These are phyloP conservation scores for Phalacrocorax aristotelis DNA, from an alignment of 2,113 vertebrate species.

Conservation along the genomic window DNA sequence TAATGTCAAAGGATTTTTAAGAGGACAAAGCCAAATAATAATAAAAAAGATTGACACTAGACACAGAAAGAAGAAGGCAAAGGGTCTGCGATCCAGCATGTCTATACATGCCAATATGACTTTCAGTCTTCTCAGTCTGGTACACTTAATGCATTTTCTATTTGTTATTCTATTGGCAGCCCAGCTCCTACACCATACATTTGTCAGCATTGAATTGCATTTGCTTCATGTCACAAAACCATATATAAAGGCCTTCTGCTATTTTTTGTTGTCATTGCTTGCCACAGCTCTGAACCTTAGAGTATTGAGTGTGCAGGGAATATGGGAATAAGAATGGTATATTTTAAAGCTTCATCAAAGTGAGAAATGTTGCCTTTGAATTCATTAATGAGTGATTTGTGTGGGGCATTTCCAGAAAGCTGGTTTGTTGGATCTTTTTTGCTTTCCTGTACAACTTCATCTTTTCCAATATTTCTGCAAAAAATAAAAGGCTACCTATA, in stretches of 20 bases:
- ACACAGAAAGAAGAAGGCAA: neutral
- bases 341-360: neutral
- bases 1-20: neutral
- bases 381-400: neutral
- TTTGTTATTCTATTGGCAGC: constrained; percentile 22
- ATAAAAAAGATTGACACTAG: neutral
- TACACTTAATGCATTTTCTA: constrained; percentile 56
- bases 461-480: neutral
- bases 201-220: constrained; percentile 43
- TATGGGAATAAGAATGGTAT: neutral
- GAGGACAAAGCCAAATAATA: neutral
- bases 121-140: constrained; percentile 33
- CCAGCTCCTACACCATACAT: neutral
- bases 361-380: neutral
- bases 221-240: constrained; percentile 28
- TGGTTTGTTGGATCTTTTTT: neutral
- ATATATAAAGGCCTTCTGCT: neutral
- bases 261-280: constrained; percentile 1
- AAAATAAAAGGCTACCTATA: neutral
- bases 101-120: neutral
- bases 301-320: neutral
- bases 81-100: neutral
- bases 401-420: neutral
- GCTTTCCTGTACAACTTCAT: neutral
- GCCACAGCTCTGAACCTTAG: neutral